These are phyloP conservation scores for Orycteropus afer DNA, from an alignment of 2,113 vertebrate genomes.

Conservation along the genomic window DNA sequence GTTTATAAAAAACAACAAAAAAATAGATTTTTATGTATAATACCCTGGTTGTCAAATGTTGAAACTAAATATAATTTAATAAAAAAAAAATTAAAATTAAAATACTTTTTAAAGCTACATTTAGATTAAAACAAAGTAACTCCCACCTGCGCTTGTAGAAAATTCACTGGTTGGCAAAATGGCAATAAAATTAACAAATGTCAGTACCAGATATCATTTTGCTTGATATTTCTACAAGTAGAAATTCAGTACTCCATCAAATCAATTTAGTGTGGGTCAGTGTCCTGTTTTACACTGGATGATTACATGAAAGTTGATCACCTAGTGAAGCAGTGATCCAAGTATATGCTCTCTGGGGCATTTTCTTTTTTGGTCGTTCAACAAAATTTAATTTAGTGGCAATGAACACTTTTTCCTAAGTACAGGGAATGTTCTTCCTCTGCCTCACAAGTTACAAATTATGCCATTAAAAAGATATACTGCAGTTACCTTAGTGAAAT, in stretches of 20 bases:
- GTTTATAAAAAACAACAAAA: neutral
- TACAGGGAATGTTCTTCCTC: constrained; percentile 19
- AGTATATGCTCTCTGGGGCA: neutral
- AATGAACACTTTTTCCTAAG: constrained; percentile 33
- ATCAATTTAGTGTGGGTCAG: neutral
- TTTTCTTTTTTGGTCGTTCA: constrained; percentile 42
- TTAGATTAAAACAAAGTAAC: neutral
- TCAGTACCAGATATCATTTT: neutral
- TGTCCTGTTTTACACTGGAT: neutral
- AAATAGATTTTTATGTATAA: neutral
- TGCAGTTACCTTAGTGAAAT: constrained; percentile 8
- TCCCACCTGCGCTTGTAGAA: neutral
- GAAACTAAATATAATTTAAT: neutral
- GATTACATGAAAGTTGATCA: neutral
- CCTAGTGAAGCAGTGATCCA: constrained; percentile 40
- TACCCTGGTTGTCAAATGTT: neutral
- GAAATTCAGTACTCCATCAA: neutral
- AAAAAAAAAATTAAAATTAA: neutral
- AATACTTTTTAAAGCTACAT: neutral
- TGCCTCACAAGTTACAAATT: constrained; percentile 40
- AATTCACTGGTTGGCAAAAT: neutral
- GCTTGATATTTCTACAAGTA: neutral
- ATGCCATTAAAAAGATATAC: constrained; percentile 49
- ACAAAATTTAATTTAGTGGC: constrained; percentile 57
- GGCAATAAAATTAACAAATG: neutral